These are phyloP conservation scores for Campylomormyrus numenius DNA, from an alignment of 2,113 vertebrate species.

Conservation along the genomic window DNA sequence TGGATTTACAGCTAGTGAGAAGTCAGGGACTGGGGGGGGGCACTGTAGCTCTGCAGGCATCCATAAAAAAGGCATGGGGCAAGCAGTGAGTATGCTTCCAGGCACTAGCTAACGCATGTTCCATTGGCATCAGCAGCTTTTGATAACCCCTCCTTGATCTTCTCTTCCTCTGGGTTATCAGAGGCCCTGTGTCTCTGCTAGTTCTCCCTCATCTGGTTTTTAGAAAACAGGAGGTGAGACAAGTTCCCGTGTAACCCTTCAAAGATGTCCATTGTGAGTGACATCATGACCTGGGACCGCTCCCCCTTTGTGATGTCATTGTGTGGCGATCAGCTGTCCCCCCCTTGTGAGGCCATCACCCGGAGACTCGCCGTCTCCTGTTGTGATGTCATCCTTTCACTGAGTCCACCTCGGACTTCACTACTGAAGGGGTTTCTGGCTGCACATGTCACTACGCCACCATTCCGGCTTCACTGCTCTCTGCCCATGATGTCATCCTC, in stretches of 20 bases:
- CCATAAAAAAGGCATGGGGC: neutral
- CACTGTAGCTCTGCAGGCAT: neutral
- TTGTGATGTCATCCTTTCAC: neutral
- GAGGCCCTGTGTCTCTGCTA: neutral
- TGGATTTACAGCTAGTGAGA: neutral
- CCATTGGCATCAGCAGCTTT: neutral
- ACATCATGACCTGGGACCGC: neutral
- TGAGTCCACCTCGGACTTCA: neutral
- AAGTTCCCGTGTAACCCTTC: neutral
- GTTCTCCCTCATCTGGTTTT: neutral
- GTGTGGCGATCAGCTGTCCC: neutral
- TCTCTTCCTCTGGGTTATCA: neutral
- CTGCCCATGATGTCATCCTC: neutral
- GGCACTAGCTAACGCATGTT: constrained; percentile 12
- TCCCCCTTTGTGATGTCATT: constrained; percentile 1
- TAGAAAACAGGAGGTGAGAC: neutral
- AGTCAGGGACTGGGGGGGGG: neutral
- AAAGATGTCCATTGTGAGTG: neutral
- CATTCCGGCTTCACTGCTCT: constrained; percentile 6
- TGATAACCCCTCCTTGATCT: neutral
- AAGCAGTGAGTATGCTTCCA: neutral
- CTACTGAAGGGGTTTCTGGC: neutral
- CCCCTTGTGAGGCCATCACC: neutral
- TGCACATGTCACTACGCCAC: neutral
- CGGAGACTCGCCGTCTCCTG: neutral